A percentile compares a stretch with the other conserved stretches of the same genome.
Conservation (phyloP, 2,888 invertebrate species). For the Stenurella melanura region DNA sequence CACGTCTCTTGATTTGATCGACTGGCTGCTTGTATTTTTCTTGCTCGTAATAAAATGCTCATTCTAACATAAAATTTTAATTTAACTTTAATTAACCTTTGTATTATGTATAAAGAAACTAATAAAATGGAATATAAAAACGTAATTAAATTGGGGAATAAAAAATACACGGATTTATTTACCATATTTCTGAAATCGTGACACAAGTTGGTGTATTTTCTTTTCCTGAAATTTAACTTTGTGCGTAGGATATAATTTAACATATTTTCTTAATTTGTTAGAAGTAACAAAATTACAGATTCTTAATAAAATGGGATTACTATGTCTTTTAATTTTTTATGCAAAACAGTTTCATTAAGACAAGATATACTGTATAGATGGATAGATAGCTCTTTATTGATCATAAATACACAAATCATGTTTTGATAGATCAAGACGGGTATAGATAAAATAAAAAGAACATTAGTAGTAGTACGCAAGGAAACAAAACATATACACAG, state of each 20-base stretch:
- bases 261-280: no score
- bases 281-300: no score
- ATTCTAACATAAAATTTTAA: slow-evolving; percentile 18
- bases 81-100: not conserved
- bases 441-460: no score
- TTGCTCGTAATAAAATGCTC: slow-evolving; percentile 8
- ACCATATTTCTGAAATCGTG: not conserved
- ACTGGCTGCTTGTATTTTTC: slow-evolving; percentile 11
- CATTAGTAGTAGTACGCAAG: no score
- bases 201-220: not conserved
- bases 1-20: slow-evolving; percentile 10
- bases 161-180: not conserved
- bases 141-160: not conserved
- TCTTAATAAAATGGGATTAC: no score
- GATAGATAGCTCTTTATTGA: no score
- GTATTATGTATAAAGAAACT: not conserved
- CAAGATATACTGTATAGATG: no score
- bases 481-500: no score
- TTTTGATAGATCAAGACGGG: no score
- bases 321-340: no score
- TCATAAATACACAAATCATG: no score
- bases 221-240: not conserved
- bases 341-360: no score
- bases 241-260: not conserved
- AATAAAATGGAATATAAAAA: slow-evolving; percentile 9